Base-by-base conservation (phyloP, 2,888 invertebrate genomes). In the Anoplius nigerrimus region DNA sequence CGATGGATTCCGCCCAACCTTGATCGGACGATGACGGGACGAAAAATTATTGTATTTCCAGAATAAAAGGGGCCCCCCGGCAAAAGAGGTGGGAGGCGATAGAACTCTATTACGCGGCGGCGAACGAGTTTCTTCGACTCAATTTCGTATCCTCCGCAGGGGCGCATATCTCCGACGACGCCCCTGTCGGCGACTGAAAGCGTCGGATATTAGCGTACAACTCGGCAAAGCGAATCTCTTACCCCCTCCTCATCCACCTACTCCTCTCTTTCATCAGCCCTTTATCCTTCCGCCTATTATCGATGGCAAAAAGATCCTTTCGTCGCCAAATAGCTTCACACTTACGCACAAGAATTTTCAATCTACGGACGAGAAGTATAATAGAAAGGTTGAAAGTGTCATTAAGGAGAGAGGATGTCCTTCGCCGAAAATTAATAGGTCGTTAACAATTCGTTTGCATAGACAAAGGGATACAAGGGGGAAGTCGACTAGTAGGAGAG, bases 131-230 rank as follows among this genome's bases (percentile, higher is more conserved):
- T 61, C 71, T 65, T 69, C 75, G 67, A 63, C 64, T 75, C 76
- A 45, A 75, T 78, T 62, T 63, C 63, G 57, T 58, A 24, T 21
- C 58, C 46, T 42, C 52, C 56, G 20, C 20, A 3, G n/a, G 21
- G 42, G 20, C 54, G 61, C 55, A 59, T 62, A 58, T 51, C 62
- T 68, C 59, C 66, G 69, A 76, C 71, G 69, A 69, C 46, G 34
- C 2, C 46, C 51, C 13, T 54, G 51, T 62, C 68, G 52, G 34
- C 67, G 68, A 74, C 65, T 70, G 71, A 78, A 76, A 65, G 59
- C 18, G 56, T 61, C 79, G 78, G 78, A 78, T 78, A 78, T 78
- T 78, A 79, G 72, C 76, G 63, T 76, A 69, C 58, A 69, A 60
- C 55, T 60, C 56, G 24, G 67, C 56, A 57, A 74, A 74, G 66